phyloP scores from a whole-genome alignment of 64 coral and sea anemone species.

The Actinia equina region DNA sequence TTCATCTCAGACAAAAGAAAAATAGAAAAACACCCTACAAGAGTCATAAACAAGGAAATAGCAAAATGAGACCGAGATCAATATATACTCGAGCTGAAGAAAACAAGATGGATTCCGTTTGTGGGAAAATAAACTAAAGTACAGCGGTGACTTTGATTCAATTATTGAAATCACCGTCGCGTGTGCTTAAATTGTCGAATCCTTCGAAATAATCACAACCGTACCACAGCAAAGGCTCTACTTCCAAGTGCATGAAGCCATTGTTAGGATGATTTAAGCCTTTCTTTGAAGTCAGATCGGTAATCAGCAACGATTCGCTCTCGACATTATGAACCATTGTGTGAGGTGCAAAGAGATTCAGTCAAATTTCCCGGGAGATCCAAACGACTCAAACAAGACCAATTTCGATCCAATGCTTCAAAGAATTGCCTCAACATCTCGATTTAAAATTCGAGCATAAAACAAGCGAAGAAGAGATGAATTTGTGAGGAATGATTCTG shows the following conservation, averaged over 20 bases:
- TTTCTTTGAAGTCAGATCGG: slow-evolving; percentile 23
- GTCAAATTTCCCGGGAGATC: slow-evolving; percentile 68
- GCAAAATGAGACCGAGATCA: neutral
- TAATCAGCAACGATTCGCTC: slow-evolving; percentile 15
- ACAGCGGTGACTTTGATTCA: slow-evolving; percentile 12
- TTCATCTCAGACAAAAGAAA: neutral
- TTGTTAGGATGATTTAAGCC: slow-evolving; percentile 5
- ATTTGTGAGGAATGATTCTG: neutral
- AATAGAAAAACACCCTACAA: neutral
- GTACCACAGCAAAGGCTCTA: neutral
- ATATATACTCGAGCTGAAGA: neutral
- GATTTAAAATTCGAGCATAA: neutral
- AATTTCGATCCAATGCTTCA: slow-evolving; percentile 1
- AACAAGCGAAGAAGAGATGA: neutral
- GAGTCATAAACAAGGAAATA: slow-evolving; percentile 6
- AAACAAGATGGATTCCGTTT: slow-evolving; percentile 20
- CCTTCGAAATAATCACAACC: neutral
- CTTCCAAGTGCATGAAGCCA: slow-evolving; percentile 13
- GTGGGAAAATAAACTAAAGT: slow-evolving; percentile 10
- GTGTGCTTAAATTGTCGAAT: neutral
- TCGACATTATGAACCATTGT: slow-evolving; percentile 20
- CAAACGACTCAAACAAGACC: slow-evolving; percentile 19
- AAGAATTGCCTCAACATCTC: neutral
- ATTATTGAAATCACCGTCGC: slow-evolving; percentile 5
- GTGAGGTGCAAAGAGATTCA: slow-evolving; percentile 24